phyloP scores from a whole-genome alignment of 1,140 invertebrate species.

The Carposina sasakii region DNA sequence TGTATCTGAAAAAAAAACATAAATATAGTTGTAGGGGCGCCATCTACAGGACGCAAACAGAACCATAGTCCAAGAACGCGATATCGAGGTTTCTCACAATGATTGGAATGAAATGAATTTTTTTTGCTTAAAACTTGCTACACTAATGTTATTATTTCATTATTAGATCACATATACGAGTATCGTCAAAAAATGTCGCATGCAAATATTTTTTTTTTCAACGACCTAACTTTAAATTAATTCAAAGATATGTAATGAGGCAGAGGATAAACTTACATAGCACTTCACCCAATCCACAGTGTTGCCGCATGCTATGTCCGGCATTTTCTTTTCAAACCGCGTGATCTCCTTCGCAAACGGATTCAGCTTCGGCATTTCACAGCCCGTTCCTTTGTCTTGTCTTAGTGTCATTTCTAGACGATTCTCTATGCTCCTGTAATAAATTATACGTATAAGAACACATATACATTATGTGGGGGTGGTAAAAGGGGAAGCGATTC shows the following conservation, averaged over 20 bases:
- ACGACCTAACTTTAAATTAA: not conserved
- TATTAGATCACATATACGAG: too few relatives aligned
- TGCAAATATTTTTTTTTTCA: not conserved
- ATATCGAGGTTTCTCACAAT: too few relatives aligned
- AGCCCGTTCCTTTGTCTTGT: conserved; percentile 52
- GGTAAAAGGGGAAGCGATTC: too few relatives aligned
- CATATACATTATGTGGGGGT: too few relatives aligned
- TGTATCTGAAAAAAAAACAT: conserved; percentile 39
- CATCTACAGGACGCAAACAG: not conserved
- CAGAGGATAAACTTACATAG: conserved; percentile 40
- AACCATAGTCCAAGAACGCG: too few relatives aligned
- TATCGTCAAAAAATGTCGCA: not conserved
- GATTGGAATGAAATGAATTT: not conserved
- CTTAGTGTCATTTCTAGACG: conserved; percentile 42
- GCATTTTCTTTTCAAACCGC: conserved; percentile 38
- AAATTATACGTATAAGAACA: not conserved
- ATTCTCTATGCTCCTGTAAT: conserved; percentile 42
- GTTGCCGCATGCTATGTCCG: conserved; percentile 34
- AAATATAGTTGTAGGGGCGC: not conserved
- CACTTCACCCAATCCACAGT: conserved; percentile 57
- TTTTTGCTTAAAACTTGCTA: too few relatives aligned
- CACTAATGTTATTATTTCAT: conserved; percentile 4
- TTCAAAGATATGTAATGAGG: not conserved
- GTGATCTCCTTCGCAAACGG: conserved; percentile 49
- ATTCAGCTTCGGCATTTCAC: conserved; percentile 48